Base-by-base conservation (phyloP, 35 echinoderm and acorn worm genomes). In the Hemicentrotus pulcherrimus region DNA sequence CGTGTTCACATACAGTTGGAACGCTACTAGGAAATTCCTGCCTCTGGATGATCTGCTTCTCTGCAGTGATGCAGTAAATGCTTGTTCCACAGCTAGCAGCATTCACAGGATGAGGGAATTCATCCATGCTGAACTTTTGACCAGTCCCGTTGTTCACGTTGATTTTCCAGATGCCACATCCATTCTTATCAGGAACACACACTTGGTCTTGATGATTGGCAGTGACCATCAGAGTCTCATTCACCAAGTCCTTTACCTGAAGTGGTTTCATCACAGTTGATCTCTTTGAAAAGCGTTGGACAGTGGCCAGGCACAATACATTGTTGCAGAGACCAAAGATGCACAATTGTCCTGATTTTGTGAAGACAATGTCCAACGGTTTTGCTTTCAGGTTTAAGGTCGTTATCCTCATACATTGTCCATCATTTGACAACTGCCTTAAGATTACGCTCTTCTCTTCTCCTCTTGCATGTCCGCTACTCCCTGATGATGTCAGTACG, bases 141-240 rank as follows among this genome's bases (percentile, higher is more conserved):
- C 32, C 18, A 3, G 16, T 90, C 12, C 7, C 46, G 19, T 30
- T 47, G 46, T 90, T 47, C 11, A 30, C 32, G 18, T 4, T 90
- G 88, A 90, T 90, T 47, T 90, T 90, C 88, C 88, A 90, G 88
- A 90, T 90, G 88, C 12, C 18, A 90, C 46, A 47, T 6, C 88
- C 31, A 14, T 33, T 90, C 32, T 16, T 33, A 41, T 90, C 32
- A 2, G 88, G 88, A 8, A 90, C 46, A 33, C 88, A 90, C 12
- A 90, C 7, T 47, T 90, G 32, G 88, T 47, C 88, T 15, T 41
- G 32, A 14, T 30, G 32, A 90, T 90, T 47, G 0, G 24, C 88
- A 41, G 32, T 78, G 19, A 78, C 65, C 28, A 30, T 78, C 28
- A 78, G 24, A 28, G 22, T 78, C 15, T 78, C 22, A n/a, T 78